Conservation (phyloP, 1,140 invertebrate species). For the Araneus ventricosus region DNA sequence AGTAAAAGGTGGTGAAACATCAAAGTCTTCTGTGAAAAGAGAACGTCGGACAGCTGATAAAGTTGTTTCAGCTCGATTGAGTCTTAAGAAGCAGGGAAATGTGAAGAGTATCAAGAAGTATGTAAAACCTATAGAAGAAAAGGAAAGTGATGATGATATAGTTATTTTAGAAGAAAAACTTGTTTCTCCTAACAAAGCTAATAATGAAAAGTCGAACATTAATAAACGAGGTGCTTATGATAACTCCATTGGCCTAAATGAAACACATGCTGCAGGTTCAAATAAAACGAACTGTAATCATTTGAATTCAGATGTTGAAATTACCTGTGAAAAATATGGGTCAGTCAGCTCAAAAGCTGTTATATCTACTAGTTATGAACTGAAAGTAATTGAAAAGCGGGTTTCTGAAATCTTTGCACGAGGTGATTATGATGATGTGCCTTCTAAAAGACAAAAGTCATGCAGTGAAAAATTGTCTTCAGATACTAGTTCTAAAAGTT, state of each 20-base stretch:
- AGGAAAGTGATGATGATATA: constrained; percentile 30
- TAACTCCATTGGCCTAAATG: background rate
- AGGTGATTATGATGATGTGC: background rate
- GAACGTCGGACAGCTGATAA: background rate
- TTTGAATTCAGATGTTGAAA: background rate
- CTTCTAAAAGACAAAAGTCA: background rate
- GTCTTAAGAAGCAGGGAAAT: background rate
- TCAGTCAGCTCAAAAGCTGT: background rate
- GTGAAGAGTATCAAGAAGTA: background rate
- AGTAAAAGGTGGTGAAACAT: background rate
- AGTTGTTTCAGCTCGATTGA: background rate
- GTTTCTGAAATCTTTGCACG: background rate
- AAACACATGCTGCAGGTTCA: background rate
- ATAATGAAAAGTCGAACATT: background rate
- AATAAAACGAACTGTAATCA: background rate
- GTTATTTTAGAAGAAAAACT: constrained; percentile 30
- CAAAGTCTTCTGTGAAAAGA: background rate
- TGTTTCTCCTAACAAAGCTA: background rate
- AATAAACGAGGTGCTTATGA: background rate
- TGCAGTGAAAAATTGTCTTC: background rate
- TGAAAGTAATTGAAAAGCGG: background rate
- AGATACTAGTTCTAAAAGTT: background rate
- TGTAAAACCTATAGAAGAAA: background rate
- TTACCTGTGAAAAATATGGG: background rate
- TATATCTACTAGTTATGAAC: background rate